These are phyloP conservation scores for Pseudomugil gertrudae DNA, from an alignment of 2,797 vertebrate species.

Conservation along the genomic window DNA sequence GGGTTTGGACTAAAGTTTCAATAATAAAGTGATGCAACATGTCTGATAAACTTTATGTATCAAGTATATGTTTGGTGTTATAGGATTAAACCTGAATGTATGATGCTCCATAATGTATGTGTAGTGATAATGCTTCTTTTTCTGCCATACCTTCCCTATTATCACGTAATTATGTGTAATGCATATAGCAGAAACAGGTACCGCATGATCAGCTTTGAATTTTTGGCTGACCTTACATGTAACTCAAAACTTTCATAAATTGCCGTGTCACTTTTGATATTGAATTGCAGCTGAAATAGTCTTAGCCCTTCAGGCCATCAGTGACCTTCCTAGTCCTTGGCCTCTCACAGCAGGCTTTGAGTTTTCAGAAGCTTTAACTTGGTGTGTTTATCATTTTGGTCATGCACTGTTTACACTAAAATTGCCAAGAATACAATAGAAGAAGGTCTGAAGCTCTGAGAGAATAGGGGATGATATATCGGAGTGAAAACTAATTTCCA, in stretches of 20 bases:
- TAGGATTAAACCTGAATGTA: slow-evolving; percentile 27
- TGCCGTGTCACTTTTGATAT: slow-evolving; percentile 59
- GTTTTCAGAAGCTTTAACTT: slow-evolving; percentile 68
- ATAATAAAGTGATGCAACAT: too few relatives aligned
- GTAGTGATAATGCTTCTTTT: slow-evolving; percentile 1
- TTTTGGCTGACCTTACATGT: slow-evolving; percentile 44
- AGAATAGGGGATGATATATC: slow-evolving; percentile 83
- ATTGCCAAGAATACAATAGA: slow-evolving; percentile 68
- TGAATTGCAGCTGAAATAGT: slow-evolving; percentile 62
- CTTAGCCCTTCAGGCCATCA: slow-evolving; percentile 62
- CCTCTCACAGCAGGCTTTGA: slow-evolving; percentile 67
- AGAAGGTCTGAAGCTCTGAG: slow-evolving; percentile 66
- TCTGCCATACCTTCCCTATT: background rate
- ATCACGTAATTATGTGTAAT: slow-evolving; percentile 14
- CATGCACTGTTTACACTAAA: slow-evolving; percentile 73
- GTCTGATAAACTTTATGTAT: too few relatives aligned
- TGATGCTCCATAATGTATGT: slow-evolving; percentile 5
- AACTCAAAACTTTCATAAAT: slow-evolving; percentile 63
- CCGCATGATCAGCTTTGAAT: slow-evolving; percentile 23
- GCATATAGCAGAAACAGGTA: slow-evolving; percentile 29
- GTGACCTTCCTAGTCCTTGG: slow-evolving; percentile 59
- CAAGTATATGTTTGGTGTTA: too few relatives aligned
- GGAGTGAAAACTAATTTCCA: slow-evolving; percentile 83
- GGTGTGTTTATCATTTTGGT: slow-evolving; percentile 80
- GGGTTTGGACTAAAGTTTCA: too few relatives aligned